Evolutionary conservation across 2,113 vertebrate species (phyloP).

Genomic region (Merops nubicus): DNA sequence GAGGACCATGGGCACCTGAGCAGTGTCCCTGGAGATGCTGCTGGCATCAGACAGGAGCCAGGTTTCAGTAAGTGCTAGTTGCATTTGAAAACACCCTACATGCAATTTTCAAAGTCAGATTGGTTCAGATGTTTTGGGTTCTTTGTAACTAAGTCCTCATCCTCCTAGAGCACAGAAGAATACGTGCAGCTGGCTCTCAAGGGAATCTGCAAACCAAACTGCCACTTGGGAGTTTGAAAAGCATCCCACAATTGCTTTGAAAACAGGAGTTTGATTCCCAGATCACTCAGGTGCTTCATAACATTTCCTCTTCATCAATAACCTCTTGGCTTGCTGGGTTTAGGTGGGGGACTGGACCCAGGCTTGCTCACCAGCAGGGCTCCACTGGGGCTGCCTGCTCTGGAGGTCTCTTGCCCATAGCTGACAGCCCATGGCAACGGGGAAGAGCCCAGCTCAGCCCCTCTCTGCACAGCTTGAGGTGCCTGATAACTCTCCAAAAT

Average conservation of each 20-base stretch:
- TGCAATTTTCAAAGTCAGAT: fast-evolving
- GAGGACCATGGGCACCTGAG: background rate
- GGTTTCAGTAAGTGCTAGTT: background rate
- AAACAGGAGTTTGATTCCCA: background rate
- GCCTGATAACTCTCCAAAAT: too few relatives aligned
- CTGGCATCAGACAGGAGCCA: background rate
- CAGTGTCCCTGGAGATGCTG: fast-evolving
- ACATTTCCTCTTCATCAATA: too few relatives aligned
- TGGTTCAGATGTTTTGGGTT: background rate
- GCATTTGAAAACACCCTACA: background rate
- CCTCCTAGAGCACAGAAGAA: background rate
- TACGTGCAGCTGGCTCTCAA: fast-evolving
- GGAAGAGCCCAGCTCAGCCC: too few relatives aligned
- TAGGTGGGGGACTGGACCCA: too few relatives aligned
- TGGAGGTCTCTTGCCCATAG: too few relatives aligned
- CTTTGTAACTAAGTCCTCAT: background rate
- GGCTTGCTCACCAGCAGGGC: too few relatives aligned
- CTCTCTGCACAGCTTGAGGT: too few relatives aligned
- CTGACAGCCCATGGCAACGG: too few relatives aligned
- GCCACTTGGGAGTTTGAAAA: background rate
- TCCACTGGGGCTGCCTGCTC: too few relatives aligned
- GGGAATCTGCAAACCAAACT: background rate
- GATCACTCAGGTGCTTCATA: background rate
- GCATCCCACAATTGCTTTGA: background rate
- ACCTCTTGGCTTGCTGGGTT: too few relatives aligned